Conservation (phyloP, 2,888 invertebrate genomes). For the Synergus gifuensis region DNA sequence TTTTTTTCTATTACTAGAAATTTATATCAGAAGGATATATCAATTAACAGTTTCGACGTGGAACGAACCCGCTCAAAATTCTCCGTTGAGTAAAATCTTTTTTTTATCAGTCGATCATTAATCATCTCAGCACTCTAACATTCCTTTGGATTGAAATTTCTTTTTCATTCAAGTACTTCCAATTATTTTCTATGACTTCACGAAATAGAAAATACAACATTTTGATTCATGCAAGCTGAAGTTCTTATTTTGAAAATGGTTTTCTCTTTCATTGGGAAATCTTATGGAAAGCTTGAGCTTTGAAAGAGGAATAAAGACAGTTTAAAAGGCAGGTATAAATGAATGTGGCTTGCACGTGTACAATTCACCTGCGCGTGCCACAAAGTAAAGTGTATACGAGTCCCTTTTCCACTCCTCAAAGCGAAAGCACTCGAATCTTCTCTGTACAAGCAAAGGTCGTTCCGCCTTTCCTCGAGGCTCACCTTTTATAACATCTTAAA, state of each 20-base stretch:
- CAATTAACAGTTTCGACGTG: not conserved
- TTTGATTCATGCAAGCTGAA: not conserved
- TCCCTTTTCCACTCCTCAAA: constrained; percentile 38
- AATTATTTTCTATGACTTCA: not conserved
- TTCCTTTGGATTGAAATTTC: not conserved
- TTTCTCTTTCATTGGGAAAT: not conserved
- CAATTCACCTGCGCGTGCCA: constrained; percentile 40
- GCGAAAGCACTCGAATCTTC: constrained; percentile 40
- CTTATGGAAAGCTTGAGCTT: not conserved
- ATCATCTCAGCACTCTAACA: not conserved
- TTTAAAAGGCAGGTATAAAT: not conserved
- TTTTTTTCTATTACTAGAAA: not conserved
- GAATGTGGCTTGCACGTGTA: constrained; percentile 36
- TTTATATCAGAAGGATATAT: not conserved
- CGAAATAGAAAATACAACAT: not conserved
- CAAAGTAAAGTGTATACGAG: constrained; percentile 24
- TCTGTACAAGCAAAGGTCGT: constrained; percentile 40
- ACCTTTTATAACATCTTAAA: constrained; percentile 16
- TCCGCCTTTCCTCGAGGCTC: constrained; percentile 41
- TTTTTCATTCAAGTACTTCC: not conserved
- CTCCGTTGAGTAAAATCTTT: not conserved
- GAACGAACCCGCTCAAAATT: not conserved
- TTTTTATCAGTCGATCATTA: not conserved
- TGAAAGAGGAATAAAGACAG: not conserved
- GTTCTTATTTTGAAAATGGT: not conserved